Evolutionary conservation across 2,797 vertebrate genomes (phyloP), one percentile per base, ranked within the genome.

Genomic region (Eupleurogrammus muticus): DNA sequence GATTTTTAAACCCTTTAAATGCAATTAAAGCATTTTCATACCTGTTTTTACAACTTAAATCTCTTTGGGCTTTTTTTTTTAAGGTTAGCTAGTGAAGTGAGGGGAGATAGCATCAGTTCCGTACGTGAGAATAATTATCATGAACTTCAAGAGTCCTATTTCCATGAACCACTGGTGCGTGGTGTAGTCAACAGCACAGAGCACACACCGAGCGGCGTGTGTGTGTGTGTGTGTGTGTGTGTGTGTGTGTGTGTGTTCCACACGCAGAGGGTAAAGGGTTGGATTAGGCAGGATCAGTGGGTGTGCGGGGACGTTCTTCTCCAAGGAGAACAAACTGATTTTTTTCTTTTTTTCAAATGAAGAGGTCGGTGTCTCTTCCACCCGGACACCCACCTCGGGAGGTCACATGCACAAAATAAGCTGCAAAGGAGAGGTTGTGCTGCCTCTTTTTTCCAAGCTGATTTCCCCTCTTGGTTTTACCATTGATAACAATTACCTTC

Each of bases 361-460:
- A 70, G 55, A 62, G 60, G 73, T 77, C 66, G 61, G 34, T 35
- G 17, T 65, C 55, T 83, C 24, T 23, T 75, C 40, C 20, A 63
- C 19, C 34, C 47, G 46, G 68, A 79, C 76, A 68, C 54, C 66
- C 40, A 44, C 32, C 77, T 68, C 76, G 66, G 71, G 67, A 66
- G 61, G 70, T 73, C 67, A 48, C 52, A 63, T 74, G 35, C 58
- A 73, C 44, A 24, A 66, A 70, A 58, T 53, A 74, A 60, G 62
- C 75, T 75, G 69, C 80, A 75, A 82, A 75, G 70, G 84, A 55
- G 72, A 81, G 70, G 81, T 81, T 53, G 73, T 28, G 20, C 64
- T 83, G n/a, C n/a, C n/a, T 17, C 35, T 80, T 80, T 82, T 73
- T 66, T n/a, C n/a, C n/a, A 79, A 75, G 47, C 59, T 42, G 17